Evolutionary conservation across 2,797 vertebrate genomes (phyloP).

Genomic region (Coreius guichenoti): DNA sequence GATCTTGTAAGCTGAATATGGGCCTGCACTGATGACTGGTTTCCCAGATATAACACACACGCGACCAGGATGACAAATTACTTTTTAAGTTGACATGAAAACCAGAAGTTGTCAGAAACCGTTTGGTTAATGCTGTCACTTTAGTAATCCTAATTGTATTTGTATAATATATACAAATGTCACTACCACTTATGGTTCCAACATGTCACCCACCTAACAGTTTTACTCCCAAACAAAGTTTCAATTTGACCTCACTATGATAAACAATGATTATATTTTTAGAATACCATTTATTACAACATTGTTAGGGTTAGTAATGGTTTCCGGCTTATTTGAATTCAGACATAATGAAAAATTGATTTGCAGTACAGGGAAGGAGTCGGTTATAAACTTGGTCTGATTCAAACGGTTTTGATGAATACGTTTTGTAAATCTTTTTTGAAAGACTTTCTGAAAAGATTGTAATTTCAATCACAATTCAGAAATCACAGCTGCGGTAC

Average conservation of each 20-base stretch:
- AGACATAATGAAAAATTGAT: neutral
- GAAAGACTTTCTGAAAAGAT: too few relatives aligned
- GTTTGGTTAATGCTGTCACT: neutral
- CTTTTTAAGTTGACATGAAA: neutral
- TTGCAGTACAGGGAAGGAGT: neutral
- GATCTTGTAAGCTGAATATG: conserved; percentile 1
- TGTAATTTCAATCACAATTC: too few relatives aligned
- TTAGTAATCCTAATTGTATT: neutral
- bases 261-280: neutral
- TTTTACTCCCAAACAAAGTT: neutral
- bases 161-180: neutral
- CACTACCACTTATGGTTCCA: neutral
- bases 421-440: neutral
- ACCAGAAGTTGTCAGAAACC: neutral
- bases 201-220: neutral
- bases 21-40: neutral
- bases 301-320: neutral
- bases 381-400: neutral
- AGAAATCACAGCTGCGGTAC: neutral
- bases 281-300: neutral
- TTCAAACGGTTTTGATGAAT: neutral
- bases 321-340: neutral
- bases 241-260: neutral
- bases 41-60: neutral
- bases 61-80: neutral